Base-by-base conservation (phyloP, 2,797 vertebrate species). In the Iguana delicatissima region DNA sequence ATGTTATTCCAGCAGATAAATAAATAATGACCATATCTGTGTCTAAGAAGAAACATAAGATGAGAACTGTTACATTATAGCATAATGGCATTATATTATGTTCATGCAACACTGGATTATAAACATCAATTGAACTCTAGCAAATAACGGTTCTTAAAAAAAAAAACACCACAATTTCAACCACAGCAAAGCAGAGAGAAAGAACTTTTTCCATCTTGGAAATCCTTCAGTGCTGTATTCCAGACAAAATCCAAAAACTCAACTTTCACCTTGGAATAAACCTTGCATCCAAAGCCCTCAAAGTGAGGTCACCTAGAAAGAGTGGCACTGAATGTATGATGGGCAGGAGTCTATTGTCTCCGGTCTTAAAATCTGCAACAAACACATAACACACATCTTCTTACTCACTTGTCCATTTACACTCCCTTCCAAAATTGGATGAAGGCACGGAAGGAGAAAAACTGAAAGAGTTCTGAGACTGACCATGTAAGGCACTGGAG, bases 11-110 rank as follows among this genome's bases (percentile, higher is more conserved):
- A 35, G 99, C 98, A 0, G 99, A 99, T 95, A 99, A 97, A 95
- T 99, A 99, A 97, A 99, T 98, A 93, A 99, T 98, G 95, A 98
- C 98, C 98, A 98, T 98, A 95, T 99, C 99, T 0, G 98, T 99
- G 91, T 98, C 99, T 99, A 89, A 89, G 93, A 89, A 89, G 93
- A 94, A 90, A 86, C 91, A 92, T 0, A 93, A 46, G 88, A 80
- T 2, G 50, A 67, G 22, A 91, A 85, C 76, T 1, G 69, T 82
- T 0, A 62, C 29, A 4, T 89, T 88, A 92, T 67, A 24, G 22
- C 42, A 79, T 16, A 10, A 42, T 67, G 67, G n/a, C 38, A 79
- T 52, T 52, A 52, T 84, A 50, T 8, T 18, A 77, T 9, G 1
- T 57, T 42, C 77, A 62, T 79, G 2, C 86, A 84, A 57, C 35